Evolutionary conservation across 1,140 invertebrate genomes (phyloP), one percentile per base, ranked within the genome.

Genomic region (Leptestheria dahalacensis): DNA sequence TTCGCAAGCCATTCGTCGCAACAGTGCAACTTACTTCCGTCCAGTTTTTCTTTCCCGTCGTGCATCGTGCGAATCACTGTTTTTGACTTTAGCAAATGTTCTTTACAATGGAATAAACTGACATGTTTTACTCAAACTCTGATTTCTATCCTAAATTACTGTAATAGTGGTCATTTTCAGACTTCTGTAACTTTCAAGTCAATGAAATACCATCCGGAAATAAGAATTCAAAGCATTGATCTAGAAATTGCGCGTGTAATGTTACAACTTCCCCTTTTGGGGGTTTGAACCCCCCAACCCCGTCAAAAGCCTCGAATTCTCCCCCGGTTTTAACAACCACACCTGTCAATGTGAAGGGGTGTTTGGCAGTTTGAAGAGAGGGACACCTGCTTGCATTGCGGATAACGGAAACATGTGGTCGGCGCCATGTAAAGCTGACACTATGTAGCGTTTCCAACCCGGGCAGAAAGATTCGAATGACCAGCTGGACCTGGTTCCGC

Each of bases 11-110:
- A 52, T 52, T 20, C 26, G 26, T 28, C 21, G 26, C 26, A 50
- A n/a, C 33, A 33, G 33, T 55, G 53, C 53, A 55, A 41, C 9
- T 55, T 55, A 55, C 53, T 55, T 55, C 53, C 53, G 53, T 55
- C 53, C 53, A 55, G 15, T 52, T 52, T 52, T 52, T 52, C 23
- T 26, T n/a, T n/a, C n/a, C n/a, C n/a, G n/a, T n/a, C n/a, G n/a
- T n/a, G n/a, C n/a, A n/a, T n/a, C n/a, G n/a, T n/a, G n/a, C n/a
- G n/a, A n/a, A n/a, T n/a, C n/a, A n/a, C n/a, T n/a, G n/a, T n/a
- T n/a, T n/a, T n/a, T n/a, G n/a, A n/a, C n/a, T n/a, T n/a, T n/a
- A n/a, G n/a, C n/a, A n/a, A n/a, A n/a, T n/a, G n/a, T n/a, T n/a
- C n/a, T n/a, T n/a, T n/a, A n/a, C n/a, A n/a, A n/a, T n/a, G n/a